Evolutionary conservation across 2,888 invertebrate species (phyloP), one percentile per base, ranked within the genome.

Genomic region (Cephus pygmeus): DNA sequence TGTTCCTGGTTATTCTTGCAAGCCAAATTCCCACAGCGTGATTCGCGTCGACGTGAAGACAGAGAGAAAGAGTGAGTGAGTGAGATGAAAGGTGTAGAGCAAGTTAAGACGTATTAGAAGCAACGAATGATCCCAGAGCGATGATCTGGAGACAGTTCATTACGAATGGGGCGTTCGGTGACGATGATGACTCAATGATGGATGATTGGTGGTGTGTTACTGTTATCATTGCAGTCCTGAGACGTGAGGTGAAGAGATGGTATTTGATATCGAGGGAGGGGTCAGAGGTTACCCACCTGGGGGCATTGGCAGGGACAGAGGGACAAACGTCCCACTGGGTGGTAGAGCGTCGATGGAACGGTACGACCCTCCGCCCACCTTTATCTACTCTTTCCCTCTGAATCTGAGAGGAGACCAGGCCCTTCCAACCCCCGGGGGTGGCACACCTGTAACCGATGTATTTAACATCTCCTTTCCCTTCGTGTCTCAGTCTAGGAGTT

Each of bases 261-360:
- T 68, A 69, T 73, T 76, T 34, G 56, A 76, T 73, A 34, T 33
- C 71, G 1, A 15, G 40, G 40, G 15, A 31, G 80, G 81, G 82
- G 85, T 83, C 81, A 84, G 83, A 85, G 83, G 79, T 86, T 86
- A 91, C 91, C 90, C 91, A 91, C 91, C 91, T 91, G 87, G 91
- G 90, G 92, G 92, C 90, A 92, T 90, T 90, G 86, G 89, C 88
- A 87, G 90, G 88, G 86, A 90, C 88, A 87, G 88, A 88, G 87
- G 88, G 88, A 84, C 87, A 86, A 86, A 87, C 85, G 79, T 91
- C 90, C 91, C 91, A 90, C 85, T 90, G 90, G 84, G 86, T 89
- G 88, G 92, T 92, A 87, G 93, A 93, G 89, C 94, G 93, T 92
- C 93, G 93, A 91, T 94, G 94, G 92, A 94, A 94, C 88, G 94